Conservation (phyloP, 2,113 vertebrate genomes). For the Entelurus aequoreus region DNA sequence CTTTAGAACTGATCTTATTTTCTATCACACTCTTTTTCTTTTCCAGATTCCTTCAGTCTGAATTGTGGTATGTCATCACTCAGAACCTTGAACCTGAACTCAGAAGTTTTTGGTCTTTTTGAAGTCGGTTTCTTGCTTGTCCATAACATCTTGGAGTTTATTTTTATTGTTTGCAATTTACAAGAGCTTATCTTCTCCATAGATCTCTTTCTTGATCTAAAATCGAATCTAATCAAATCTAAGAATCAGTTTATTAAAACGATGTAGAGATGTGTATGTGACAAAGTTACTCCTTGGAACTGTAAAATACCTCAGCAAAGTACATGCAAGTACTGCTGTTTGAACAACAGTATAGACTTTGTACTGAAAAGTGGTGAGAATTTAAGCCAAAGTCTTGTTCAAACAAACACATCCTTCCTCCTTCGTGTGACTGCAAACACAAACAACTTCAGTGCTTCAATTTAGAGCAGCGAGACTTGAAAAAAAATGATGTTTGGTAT, state of each 20-base stretch:
- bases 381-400: neutral
- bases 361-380: neutral
- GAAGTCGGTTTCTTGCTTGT: too few relatives aligned
- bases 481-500: conserved; percentile 16
- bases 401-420: conserved; percentile 5
- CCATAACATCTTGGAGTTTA: too few relatives aligned
- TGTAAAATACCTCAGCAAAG: neutral
- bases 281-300: neutral
- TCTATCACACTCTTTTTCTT: too few relatives aligned
- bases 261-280: neutral
- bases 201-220: too few relatives aligned
- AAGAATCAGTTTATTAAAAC: neutral
- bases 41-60: too few relatives aligned
- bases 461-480: conserved; percentile 1
- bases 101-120: too few relatives aligned
- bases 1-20: too few relatives aligned
- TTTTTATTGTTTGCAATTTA: too few relatives aligned
- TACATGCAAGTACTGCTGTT: neutral
- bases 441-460: conserved; percentile 10
- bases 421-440: neutral
- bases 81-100: too few relatives aligned
- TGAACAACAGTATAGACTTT: neutral
- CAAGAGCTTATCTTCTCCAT: too few relatives aligned
- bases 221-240: too few relatives aligned
- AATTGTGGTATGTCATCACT: too few relatives aligned